phyloP scores from a whole-genome alignment of 2,888 invertebrate genomes.

The Autographa pulchrina region DNA sequence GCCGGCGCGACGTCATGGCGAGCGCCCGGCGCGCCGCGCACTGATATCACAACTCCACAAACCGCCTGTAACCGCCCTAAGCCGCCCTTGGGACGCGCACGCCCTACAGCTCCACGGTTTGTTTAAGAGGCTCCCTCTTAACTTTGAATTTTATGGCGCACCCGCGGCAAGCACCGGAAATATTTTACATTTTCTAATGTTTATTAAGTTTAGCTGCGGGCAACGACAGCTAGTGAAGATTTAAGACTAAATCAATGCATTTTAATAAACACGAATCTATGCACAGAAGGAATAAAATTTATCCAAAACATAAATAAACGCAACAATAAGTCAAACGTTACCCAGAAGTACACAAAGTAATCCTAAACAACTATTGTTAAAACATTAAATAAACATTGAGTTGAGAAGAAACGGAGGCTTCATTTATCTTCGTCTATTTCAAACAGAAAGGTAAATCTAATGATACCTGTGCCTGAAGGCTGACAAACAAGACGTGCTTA shows the following conservation, averaged over 20 bases:
- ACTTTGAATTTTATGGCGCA: slow-evolving; percentile 55
- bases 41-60: slow-evolving; percentile 62
- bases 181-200: slow-evolving; percentile 41
- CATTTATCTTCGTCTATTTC: slow-evolving; percentile 40
- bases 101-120: slow-evolving; percentile 51
- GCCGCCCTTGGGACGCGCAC: slow-evolving; percentile 53
- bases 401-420: slow-evolving; percentile 19
- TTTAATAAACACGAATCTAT: not conserved
- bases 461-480: slow-evolving; percentile 18
- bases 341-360: slow-evolving; percentile 17
- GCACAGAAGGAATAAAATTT: not conserved
- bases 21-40: slow-evolving; percentile 78
- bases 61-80: slow-evolving; percentile 50
- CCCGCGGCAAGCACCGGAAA: slow-evolving; percentile 42
- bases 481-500: slow-evolving; percentile 41
- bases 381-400: slow-evolving; percentile 34
- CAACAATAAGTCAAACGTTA: slow-evolving; percentile 3
- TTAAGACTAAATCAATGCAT: not conserved
- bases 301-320: not conserved
- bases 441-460: slow-evolving; percentile 32
- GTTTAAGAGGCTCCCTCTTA: slow-evolving; percentile 50
- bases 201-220: slow-evolving; percentile 31
- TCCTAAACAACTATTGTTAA: slow-evolving; percentile 16
- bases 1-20: slow-evolving; percentile 84
- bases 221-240: slow-evolving; percentile 13